Percentiles rank a stretch among this genome's conserved stretches.
phyloP scores from a whole-genome alignment of 2,797 vertebrate species.

The Sebastes iracundus region DNA sequence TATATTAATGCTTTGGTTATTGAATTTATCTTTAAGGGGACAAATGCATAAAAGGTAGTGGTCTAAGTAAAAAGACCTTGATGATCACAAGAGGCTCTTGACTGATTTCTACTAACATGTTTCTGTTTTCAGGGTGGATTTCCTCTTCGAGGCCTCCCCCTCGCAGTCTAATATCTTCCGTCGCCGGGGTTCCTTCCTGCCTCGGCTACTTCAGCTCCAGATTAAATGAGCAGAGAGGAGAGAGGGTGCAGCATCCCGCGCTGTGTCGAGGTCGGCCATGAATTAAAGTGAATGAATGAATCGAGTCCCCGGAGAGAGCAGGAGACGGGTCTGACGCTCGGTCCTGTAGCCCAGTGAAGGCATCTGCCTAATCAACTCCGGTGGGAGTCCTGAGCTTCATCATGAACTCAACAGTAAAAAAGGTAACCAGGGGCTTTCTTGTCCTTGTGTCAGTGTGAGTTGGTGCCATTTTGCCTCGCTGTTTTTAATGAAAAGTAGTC shows the following conservation, averaged over 20 bases:
- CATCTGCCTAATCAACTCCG: conserved; percentile 78
- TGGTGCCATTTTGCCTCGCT: conserved; percentile 47
- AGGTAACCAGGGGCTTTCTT: conserved; percentile 68
- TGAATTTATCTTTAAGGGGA: neutral
- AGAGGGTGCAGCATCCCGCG: conserved; percentile 36
- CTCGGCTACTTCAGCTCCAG: conserved; percentile 33
- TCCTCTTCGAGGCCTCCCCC: conserved; percentile 5
- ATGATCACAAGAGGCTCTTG: neutral
- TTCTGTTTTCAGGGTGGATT: conserved; percentile 21
- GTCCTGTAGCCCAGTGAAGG: conserved; percentile 59
- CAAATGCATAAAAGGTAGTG: neutral
- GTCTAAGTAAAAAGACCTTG: neutral
- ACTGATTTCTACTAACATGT: neutral
- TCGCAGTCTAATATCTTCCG: conserved; percentile 54
- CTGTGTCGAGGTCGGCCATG: conserved; percentile 31
- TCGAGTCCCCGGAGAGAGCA: conserved; percentile 59
- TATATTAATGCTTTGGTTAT: neutral
- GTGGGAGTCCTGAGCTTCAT: conserved; percentile 72
- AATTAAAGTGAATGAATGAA: conserved; percentile 67
- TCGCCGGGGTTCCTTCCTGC: conserved; percentile 70
- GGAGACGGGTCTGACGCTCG: conserved; percentile 59
- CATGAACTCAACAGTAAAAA: conserved; percentile 65
- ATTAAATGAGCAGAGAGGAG: conserved; percentile 49
- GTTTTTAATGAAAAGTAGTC: conserved; percentile 67
- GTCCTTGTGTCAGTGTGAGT: conserved; percentile 64